Evolutionary conservation across 2,113 vertebrate species (phyloP).

Genomic region (Lepus europaeus): DNA sequence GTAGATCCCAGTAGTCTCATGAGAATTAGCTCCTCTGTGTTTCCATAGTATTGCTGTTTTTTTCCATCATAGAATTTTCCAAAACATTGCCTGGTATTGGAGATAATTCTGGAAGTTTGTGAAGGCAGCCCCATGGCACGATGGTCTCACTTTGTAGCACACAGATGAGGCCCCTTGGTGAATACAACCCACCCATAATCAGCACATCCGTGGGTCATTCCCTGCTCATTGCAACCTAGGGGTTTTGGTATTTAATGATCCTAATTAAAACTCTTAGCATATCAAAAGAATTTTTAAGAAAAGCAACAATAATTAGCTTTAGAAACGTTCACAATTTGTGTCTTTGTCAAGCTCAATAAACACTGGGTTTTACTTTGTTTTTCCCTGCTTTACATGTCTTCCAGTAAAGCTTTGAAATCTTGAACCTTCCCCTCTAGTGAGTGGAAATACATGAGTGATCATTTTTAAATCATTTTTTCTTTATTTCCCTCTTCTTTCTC

Average conservation of each 20-base stretch:
- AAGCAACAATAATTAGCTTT: conserved; percentile 68
- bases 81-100: background rate
- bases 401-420: conserved; percentile 56
- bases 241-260: conserved; percentile 63
- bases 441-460: background rate
- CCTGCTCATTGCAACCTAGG: conserved; percentile 50
- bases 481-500: background rate
- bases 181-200: background rate
- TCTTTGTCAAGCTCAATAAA: conserved; percentile 60
- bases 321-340: conserved; percentile 51
- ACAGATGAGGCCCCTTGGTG: background rate
- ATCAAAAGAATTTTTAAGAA: conserved; percentile 61
- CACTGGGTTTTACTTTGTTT: background rate
- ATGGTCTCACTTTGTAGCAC: background rate
- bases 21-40: background rate
- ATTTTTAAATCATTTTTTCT: background rate
- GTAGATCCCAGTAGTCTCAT: background rate
- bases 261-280: conserved; percentile 69
- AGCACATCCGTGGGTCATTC: background rate
- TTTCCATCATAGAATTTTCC: conserved; percentile 1
- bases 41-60: background rate
- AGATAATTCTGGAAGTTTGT: background rate
- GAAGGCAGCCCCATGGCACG: background rate
- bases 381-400: background rate
- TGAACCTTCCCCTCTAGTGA: background rate